phyloP scores from a whole-genome alignment of 2,888 invertebrate genomes.

The Nomada lathburiana region DNA sequence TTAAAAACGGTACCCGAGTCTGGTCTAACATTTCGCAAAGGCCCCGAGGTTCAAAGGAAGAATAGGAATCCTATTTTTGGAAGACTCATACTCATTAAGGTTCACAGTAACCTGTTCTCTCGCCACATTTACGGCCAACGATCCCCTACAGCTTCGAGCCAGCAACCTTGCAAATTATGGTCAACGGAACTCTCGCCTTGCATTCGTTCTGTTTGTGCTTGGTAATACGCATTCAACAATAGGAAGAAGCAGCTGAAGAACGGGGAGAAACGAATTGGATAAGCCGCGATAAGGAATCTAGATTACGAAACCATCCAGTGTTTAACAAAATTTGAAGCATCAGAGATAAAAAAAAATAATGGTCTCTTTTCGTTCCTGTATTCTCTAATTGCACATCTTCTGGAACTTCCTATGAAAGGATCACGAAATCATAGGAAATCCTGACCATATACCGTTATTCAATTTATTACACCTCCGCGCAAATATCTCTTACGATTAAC shows the following conservation, averaged over 20 bases:
- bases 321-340: too few relatives aligned
- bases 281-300: not conserved
- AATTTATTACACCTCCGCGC: conserved; percentile 36
- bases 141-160: conserved; percentile 12
- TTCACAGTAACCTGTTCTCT: conserved; percentile 41
- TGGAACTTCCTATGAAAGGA: not conserved
- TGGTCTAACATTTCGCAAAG: not conserved
- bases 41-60: not conserved
- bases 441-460: conserved; percentile 48
- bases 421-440: conserved; percentile 3
- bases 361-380: not conserved
- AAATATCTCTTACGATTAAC: conserved; percentile 28
- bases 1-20: not conserved
- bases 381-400: not conserved
- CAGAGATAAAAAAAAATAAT: not conserved
- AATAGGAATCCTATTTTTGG: conserved; percentile 36
- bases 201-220: conserved; percentile 41
- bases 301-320: not conserved
- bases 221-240: conserved; percentile 10
- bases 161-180: conserved; percentile 48
- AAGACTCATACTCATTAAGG: conserved; percentile 27
- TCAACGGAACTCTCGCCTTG: not conserved
- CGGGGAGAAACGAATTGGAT: not conserved
- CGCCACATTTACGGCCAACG: conserved; percentile 36
- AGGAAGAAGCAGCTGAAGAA: conserved; percentile 8